phyloP scores from a whole-genome alignment of 2,113 vertebrate species.

The Rhagologus leucostigma region DNA sequence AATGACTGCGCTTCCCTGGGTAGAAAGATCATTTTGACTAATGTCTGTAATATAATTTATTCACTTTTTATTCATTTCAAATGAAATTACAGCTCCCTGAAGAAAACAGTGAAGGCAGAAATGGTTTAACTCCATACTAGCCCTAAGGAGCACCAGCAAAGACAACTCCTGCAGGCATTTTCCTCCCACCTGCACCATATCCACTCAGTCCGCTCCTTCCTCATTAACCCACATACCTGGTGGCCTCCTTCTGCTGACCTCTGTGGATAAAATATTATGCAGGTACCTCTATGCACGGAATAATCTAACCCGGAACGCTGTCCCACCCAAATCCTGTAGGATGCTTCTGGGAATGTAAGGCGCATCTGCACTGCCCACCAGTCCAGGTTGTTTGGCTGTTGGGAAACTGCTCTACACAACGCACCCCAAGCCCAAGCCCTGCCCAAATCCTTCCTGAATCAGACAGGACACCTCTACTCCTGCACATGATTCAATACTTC shows the following conservation, averaged over 20 bases:
- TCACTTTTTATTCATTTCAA: background rate
- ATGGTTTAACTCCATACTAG: background rate
- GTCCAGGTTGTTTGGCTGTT: background rate
- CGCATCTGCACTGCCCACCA: background rate
- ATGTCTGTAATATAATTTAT: background rate
- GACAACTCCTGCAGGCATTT: background rate
- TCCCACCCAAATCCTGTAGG: background rate
- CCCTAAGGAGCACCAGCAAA: background rate
- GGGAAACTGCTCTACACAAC: background rate
- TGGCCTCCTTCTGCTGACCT: background rate
- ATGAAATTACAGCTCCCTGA: constrained; percentile 2
- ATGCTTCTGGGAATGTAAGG: background rate
- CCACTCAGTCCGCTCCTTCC: background rate
- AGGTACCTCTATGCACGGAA: background rate
- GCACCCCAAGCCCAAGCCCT: background rate
- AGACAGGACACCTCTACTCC: background rate
- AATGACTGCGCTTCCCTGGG: background rate
- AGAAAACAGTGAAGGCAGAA: background rate
- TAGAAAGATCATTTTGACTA: background rate
- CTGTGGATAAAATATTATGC: background rate
- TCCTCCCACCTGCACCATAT: background rate
- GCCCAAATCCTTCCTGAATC: background rate
- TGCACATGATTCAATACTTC: background rate
- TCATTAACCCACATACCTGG: background rate
- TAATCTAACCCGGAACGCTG: background rate